Percentiles rank a stretch among this genome's conserved stretches.
Evolutionary conservation across 1,140 invertebrate species (phyloP).

Genomic region (Nasonia giraulti): DNA sequence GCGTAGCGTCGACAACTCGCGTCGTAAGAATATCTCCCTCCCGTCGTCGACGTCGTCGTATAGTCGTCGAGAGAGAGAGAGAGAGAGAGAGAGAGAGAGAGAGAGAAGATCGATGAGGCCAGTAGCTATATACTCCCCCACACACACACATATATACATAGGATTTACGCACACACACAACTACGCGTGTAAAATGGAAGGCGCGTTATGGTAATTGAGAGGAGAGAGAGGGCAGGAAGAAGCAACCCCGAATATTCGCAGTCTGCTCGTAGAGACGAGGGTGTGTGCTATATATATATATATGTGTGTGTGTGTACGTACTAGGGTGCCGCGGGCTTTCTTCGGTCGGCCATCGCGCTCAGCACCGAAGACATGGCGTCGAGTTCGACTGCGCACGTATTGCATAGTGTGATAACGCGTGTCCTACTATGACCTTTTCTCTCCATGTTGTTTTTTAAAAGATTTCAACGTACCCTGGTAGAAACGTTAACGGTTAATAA

Average conservation of each 20-base stretch:
- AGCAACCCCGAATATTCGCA: not conserved
- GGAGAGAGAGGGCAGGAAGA: slow-evolving; percentile 12
- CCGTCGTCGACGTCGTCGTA: slow-evolving; percentile 25
- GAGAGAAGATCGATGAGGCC: slow-evolving; percentile 37
- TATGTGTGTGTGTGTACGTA: not conserved
- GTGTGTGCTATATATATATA: not conserved
- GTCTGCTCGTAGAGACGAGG: not conserved
- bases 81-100: not conserved
- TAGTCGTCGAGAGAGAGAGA: slow-evolving; percentile 20
- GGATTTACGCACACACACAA: not conserved
- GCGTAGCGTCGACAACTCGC: not conserved
- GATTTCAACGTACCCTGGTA: not conserved
- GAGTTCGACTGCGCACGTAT: slow-evolving; percentile 41
- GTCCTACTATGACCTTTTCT: not conserved
- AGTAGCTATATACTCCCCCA: not conserved
- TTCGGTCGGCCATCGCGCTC: slow-evolving; percentile 69
- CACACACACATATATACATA: not conserved
- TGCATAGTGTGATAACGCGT: not conserved
- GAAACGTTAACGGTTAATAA: too few species aligned
- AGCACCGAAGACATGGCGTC: slow-evolving; percentile 69
- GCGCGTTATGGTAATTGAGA: slow-evolving; percentile 39
- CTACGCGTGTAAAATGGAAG: slow-evolving; percentile 19
- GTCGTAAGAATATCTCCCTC: not conserved
- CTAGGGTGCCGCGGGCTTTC: slow-evolving; percentile 59
- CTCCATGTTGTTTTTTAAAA: too few species aligned